These are phyloP conservation scores for Momotus momota DNA, from an alignment of 2,797 vertebrate genomes.

Conservation along the genomic window DNA sequence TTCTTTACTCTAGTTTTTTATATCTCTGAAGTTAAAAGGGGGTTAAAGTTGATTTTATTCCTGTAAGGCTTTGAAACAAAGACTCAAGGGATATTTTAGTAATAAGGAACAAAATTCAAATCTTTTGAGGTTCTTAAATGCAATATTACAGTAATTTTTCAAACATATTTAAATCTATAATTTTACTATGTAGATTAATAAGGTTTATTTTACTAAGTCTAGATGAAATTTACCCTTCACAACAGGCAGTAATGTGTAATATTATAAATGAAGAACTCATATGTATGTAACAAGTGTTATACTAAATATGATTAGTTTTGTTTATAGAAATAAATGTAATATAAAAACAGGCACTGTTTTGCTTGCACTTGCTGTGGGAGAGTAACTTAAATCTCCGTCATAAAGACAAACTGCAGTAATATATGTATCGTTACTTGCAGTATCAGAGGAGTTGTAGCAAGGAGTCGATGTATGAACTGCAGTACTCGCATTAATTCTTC, in stretches of 20 bases:
- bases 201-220: neutral
- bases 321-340: neutral
- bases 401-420: neutral
- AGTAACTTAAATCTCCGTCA: neutral
- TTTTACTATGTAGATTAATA: neutral
- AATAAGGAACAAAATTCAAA: neutral
- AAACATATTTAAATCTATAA: neutral
- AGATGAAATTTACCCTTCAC: neutral
- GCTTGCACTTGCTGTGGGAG: neutral
- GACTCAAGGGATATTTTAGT: neutral
- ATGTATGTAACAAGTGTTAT: neutral
- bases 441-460: neutral
- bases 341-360: neutral
- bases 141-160: neutral
- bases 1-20: neutral
- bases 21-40: neutral
- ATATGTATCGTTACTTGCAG: neutral
- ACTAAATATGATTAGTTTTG: neutral
- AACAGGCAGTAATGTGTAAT: neutral
- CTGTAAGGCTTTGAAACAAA: neutral
- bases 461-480: neutral
- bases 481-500: neutral
- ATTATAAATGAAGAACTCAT: neutral
- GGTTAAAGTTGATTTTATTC: neutral
- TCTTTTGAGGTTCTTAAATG: neutral